Percentiles rank a stretch among this genome's conserved stretches.
Conservation (phyloP, 2,113 vertebrate species). For the Cryptotis parvus region DNA sequence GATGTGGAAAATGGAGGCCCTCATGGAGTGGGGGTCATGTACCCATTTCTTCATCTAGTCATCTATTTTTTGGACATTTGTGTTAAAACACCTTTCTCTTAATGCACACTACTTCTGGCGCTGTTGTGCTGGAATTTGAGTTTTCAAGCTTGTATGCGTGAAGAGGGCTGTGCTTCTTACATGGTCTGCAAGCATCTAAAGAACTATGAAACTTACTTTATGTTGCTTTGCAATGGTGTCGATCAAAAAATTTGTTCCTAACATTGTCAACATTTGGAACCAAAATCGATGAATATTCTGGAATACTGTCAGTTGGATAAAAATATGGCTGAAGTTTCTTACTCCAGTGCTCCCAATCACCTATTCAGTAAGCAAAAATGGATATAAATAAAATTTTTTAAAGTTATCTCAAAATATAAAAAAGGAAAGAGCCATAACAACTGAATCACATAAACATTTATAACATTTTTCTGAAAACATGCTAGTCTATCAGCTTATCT, state of each 20-base stretch:
- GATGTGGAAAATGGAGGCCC: too few species aligned
- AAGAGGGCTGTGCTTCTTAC: background rate
- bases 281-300: constrained; percentile 89
- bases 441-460: background rate
- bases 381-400: background rate
- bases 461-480: constrained; percentile 13
- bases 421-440: background rate
- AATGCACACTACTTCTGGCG: background rate
- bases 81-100: background rate
- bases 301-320: constrained; percentile 87
- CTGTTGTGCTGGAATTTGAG: background rate
- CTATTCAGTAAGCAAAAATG: constrained; percentile 67
- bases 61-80: too few species aligned
- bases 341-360: constrained; percentile 89
- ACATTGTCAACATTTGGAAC: constrained; percentile 91
- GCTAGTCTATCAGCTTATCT: background rate
- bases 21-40: too few species aligned
- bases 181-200: background rate
- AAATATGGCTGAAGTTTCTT: constrained; percentile 87
- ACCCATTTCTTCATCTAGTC: too few species aligned
- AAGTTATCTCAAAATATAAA: constrained; percentile 14
- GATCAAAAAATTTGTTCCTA: constrained; percentile 89
- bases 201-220: constrained; percentile 84
- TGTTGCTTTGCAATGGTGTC: constrained; percentile 89
- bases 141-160: background rate